phyloP scores from a whole-genome alignment of 2,797 vertebrate genomes.

The Loris lydekkerianus region DNA sequence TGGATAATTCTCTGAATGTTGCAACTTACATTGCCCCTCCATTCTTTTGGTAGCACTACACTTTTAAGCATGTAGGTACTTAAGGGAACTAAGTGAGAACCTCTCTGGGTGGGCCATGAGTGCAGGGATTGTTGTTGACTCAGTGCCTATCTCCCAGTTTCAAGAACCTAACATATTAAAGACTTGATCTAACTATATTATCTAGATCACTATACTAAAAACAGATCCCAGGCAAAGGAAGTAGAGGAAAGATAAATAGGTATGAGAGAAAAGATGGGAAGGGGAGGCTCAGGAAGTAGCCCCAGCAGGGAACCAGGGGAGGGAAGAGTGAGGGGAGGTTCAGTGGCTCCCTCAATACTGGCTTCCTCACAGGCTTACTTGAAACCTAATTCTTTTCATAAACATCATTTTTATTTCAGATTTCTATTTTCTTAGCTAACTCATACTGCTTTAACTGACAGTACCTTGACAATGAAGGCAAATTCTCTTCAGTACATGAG shows the following conservation, averaged over 20 bases:
- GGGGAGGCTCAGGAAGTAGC: background rate
- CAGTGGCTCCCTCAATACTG: background rate
- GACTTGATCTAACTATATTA: slow-evolving; percentile 19
- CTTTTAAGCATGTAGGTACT: background rate
- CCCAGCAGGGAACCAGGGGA: background rate
- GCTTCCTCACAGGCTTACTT: background rate
- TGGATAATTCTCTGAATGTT: slow-evolving; percentile 14
- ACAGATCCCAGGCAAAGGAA: slow-evolving; percentile 21
- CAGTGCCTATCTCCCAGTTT: background rate
- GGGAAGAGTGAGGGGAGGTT: background rate
- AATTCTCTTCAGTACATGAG: slow-evolving; percentile 45
- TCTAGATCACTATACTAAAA: background rate
- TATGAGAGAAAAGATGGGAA: background rate
- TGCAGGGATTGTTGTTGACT: background rate
- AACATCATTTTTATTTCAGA: slow-evolving; percentile 20
- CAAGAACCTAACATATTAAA: slow-evolving; percentile 24
- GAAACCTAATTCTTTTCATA: background rate
- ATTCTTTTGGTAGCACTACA: background rate
- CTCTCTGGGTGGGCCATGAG: background rate
- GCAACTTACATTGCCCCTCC: background rate
- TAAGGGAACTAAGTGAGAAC: background rate
- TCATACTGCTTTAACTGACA: slow-evolving; percentile 28
- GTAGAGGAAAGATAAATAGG: background rate
- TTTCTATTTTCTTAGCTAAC: slow-evolving; percentile 50
- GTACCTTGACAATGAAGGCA: slow-evolving; percentile 60